Evolutionary conservation across 1,140 invertebrate genomes (phyloP).

Genomic region (Ceratosolen fusciceps): DNA sequence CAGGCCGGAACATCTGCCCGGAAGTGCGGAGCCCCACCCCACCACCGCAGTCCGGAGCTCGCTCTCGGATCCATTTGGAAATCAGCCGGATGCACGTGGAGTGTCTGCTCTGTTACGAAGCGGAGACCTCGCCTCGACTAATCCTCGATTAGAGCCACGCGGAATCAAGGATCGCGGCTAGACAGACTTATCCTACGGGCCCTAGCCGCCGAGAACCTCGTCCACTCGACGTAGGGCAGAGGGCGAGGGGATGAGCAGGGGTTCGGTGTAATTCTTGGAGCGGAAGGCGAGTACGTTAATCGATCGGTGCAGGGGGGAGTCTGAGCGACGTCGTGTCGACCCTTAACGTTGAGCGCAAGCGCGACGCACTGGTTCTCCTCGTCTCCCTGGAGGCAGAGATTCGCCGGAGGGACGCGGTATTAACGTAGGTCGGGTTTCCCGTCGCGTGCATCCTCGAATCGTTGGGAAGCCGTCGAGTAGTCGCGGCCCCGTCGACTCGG

Average conservation of each 20-base stretch:
- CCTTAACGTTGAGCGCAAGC: too few relatives aligned
- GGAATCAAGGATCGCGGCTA: not conserved
- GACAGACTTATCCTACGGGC: too few relatives aligned
- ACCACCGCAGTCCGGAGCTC: not conserved
- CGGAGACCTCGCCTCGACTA: not conserved
- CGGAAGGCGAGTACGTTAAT: too few relatives aligned
- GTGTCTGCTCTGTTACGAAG: not conserved
- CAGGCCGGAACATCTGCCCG: slow-evolving; percentile 48
- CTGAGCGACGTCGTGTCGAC: too few relatives aligned
- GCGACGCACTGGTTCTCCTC: too few relatives aligned
- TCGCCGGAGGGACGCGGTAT: slow-evolving; percentile 24
- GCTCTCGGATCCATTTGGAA: not conserved
- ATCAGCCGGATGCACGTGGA: not conserved
- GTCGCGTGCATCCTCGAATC: slow-evolving; percentile 16
- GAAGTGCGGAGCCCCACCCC: not conserved
- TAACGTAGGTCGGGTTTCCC: slow-evolving; percentile 60
- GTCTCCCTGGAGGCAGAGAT: too few relatives aligned
- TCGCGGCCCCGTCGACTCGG: not conserved
- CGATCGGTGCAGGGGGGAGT: too few relatives aligned
- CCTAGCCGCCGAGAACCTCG: too few relatives aligned
- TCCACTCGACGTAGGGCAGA: not conserved
- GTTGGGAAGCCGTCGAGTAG: too few relatives aligned
- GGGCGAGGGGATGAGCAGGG: too few relatives aligned
- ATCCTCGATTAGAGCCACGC: not conserved
- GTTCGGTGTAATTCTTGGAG: too few relatives aligned